A percentile compares a stretch with the other conserved stretches of the same genome.
phyloP scores from a whole-genome alignment of 2,113 vertebrate genomes.

The Pollachius pollachius region DNA sequence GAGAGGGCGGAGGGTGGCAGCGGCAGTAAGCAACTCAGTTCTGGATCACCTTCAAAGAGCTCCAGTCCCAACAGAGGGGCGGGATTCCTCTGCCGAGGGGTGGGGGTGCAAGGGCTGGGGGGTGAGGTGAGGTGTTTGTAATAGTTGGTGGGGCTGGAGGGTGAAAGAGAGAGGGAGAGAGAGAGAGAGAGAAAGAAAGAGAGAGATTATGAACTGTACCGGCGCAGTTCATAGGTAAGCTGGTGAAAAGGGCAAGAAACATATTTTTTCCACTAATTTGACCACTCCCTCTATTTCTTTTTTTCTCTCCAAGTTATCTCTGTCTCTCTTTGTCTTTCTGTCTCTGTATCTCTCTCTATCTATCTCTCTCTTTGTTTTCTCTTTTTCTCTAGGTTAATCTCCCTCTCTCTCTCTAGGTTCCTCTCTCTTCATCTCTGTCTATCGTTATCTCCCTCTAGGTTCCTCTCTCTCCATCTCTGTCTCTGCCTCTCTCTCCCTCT shows the following conservation, averaged over 20 bases:
- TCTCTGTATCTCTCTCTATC: conserved; percentile 14
- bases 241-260: too few relatives aligned
- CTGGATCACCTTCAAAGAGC: conserved; percentile 79
- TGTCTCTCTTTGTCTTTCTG: conserved; percentile 31
- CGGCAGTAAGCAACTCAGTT: conserved; percentile 49
- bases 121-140: conserved; percentile 3
- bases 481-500: conserved; percentile 1
- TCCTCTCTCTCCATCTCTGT: conserved; percentile 41
- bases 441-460: conserved; percentile 25
- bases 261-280: neutral
- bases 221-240: too few relatives aligned
- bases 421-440: conserved; percentile 3
- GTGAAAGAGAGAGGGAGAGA: conserved; percentile 26
- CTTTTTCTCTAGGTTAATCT: conserved; percentile 1
- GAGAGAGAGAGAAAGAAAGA: conserved; percentile 56
- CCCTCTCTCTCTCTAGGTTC: conserved; percentile 26
- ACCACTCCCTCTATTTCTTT: neutral
- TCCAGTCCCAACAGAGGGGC: conserved; percentile 65
- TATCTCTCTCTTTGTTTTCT: neutral
- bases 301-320: conserved; percentile 21
- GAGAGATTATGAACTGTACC: conserved; percentile 6
- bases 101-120: conserved; percentile 1
- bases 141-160: neutral
- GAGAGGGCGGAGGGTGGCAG: conserved; percentile 34
- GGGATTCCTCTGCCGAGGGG: conserved; percentile 62